Percentiles rank a stretch among this genome's conserved stretches.
Evolutionary conservation across 2,113 vertebrate genomes (phyloP).

Genomic region (Semnornis frantzii): DNA sequence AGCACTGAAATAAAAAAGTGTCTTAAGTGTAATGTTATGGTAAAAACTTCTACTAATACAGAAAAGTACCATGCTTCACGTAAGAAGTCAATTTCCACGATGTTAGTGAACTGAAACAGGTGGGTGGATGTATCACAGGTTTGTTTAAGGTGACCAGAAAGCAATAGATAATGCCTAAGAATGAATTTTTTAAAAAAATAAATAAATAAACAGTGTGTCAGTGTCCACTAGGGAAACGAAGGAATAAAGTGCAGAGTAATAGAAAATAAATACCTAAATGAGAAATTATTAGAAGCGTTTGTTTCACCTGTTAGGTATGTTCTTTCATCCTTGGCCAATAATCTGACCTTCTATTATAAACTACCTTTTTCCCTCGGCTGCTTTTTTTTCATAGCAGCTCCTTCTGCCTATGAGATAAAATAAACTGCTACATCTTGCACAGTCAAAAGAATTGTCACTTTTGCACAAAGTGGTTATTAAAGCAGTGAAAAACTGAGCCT

Average conservation of each 20-base stretch:
- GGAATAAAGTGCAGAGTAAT: not conserved
- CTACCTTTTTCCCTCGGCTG: not conserved
- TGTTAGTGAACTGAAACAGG: not conserved
- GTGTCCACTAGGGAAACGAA: not conserved
- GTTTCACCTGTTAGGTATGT: not conserved
- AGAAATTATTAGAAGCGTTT: not conserved
- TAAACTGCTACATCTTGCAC: not conserved
- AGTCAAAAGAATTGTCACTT: not conserved
- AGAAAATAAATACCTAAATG: not conserved
- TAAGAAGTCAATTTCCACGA: not conserved
- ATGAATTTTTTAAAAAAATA: not conserved
- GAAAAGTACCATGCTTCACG: not conserved
- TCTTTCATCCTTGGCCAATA: not conserved
- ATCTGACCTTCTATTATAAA: not conserved
- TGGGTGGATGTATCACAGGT: not conserved
- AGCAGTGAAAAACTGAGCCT: not conserved
- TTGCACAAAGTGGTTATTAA: not conserved
- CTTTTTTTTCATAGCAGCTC: not conserved
- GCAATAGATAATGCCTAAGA: not conserved
- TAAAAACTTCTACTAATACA: not conserved
- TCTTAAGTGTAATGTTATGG: not conserved
- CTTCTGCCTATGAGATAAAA: not conserved
- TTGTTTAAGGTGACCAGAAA: not conserved
- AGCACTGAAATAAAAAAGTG: not conserved
- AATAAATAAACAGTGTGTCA: not conserved